These are phyloP conservation scores for Brienomyrus longianalis DNA, from an alignment of 2,113 vertebrate species.

Conservation along the genomic window DNA sequence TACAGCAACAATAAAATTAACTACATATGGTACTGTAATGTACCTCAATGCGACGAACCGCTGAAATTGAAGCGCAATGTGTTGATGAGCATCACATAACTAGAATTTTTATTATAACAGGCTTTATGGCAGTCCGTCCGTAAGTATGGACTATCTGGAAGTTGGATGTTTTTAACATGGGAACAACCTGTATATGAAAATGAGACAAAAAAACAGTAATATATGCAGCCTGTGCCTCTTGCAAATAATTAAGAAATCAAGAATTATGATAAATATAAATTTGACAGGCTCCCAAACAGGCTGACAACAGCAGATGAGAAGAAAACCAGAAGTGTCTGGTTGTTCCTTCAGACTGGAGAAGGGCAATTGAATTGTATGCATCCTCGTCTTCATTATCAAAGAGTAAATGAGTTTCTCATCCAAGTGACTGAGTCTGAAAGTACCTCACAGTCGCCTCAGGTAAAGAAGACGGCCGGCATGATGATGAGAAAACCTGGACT, in stretches of 20 bases:
- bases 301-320: neutral
- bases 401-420: neutral
- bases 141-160: neutral
- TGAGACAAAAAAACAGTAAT: neutral
- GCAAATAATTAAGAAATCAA: neutral
- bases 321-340: neutral
- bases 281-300: neutral
- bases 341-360: neutral
- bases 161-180: neutral
- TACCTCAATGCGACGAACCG: neutral
- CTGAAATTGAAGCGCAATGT: neutral
- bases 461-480: neutral
- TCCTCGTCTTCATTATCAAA: neutral
- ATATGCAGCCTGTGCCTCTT: neutral
- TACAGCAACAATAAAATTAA: neutral
- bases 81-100: neutral
- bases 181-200: neutral
- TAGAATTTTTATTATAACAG: neutral
- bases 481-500: neutral
- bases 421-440: neutral
- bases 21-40: neutral
- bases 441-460: neutral
- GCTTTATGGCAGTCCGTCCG: neutral
- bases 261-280: neutral
- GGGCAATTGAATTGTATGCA: neutral